Percentiles rank a stretch among this genome's conserved stretches.
Evolutionary conservation across 1,140 invertebrate species (phyloP).

Genomic region (Cydia amplana): DNA sequence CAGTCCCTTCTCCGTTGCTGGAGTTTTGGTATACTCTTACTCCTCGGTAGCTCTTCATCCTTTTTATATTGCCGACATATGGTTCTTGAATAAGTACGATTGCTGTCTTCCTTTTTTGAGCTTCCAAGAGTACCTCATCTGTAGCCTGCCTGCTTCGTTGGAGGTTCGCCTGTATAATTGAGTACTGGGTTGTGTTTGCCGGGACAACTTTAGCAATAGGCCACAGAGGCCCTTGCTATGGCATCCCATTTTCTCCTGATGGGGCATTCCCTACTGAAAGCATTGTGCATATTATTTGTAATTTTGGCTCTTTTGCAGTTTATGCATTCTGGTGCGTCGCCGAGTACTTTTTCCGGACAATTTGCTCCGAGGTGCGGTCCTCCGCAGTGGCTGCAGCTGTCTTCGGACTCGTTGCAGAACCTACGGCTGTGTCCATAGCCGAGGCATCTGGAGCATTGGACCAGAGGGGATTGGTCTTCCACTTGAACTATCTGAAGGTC

Average conservation of each 20-base stretch:
- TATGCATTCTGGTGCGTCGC: background rate
- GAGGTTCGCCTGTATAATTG: no score
- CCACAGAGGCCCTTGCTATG: no score
- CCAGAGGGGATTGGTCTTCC: slow-evolving; percentile 16
- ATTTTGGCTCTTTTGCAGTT: slow-evolving; percentile 3
- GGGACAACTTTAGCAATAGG: no score
- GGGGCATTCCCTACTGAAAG: background rate
- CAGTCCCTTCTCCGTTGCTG: no score
- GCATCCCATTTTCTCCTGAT: background rate
- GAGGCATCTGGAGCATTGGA: slow-evolving; percentile 14
- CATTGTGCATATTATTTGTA: background rate
- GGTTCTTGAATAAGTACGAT: no score
- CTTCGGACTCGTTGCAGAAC: slow-evolving; percentile 2
- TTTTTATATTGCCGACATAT: no score
- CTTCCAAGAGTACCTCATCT: no score
- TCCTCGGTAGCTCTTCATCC: no score
- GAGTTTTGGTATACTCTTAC: no score
- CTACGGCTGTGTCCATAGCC: background rate
- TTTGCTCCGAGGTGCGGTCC: background rate
- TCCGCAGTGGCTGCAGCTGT: slow-evolving; percentile 24
- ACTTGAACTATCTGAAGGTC: background rate
- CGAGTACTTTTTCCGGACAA: background rate
- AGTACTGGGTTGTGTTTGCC: no score
- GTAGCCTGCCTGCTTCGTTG: no score
- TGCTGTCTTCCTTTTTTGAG: no score